These are phyloP conservation scores for Macrostomum lignano DNA, from an alignment of 1,140 invertebrate genomes.

Conservation along the genomic window DNA sequence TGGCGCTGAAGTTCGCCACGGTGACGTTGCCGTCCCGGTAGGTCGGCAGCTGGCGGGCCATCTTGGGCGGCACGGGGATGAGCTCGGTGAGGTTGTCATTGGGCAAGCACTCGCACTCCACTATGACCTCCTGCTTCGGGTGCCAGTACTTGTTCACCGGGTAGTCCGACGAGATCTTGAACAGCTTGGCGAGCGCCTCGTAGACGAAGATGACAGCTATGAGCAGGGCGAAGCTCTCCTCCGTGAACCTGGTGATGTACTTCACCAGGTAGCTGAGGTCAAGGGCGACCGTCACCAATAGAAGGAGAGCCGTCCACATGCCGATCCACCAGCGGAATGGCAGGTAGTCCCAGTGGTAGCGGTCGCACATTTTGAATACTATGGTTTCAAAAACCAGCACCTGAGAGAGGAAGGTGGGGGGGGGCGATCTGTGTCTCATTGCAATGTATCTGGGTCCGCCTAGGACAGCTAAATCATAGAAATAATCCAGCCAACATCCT, in stretches of 20 bases:
- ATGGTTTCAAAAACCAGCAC: slow-evolving; percentile 93
- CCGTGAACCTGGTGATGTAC: slow-evolving; percentile 71
- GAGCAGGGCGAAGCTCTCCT: slow-evolving; percentile 90
- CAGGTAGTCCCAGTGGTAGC: slow-evolving; percentile 51
- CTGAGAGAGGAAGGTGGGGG: no score
- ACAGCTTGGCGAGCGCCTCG: slow-evolving; percentile 43
- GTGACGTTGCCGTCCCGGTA: no score
- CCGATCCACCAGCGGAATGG: slow-evolving; percentile 73
- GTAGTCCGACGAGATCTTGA: background rate
- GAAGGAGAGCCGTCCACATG: slow-evolving; percentile 57
- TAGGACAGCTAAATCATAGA: no score
- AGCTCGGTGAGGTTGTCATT: no score
- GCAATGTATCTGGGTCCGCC: no score
- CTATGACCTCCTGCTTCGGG: no score
- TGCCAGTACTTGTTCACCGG: slow-evolving; percentile 1
- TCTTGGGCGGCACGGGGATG: no score
- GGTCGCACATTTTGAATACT: slow-evolving; percentile 68
- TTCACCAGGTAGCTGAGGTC: slow-evolving; percentile 91
- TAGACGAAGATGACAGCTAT: slow-evolving; percentile 97
- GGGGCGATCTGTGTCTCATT: no score
- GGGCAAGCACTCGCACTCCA: no score
- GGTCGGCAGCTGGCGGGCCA: no score
- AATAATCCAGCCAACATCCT: no score
- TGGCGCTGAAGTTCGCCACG: no score
- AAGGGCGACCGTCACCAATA: slow-evolving; percentile 60